Percentiles rank a stretch among this genome's conserved stretches.
Conservation (phyloP, 2,888 invertebrate genomes). For the Spialia ferax region DNA sequence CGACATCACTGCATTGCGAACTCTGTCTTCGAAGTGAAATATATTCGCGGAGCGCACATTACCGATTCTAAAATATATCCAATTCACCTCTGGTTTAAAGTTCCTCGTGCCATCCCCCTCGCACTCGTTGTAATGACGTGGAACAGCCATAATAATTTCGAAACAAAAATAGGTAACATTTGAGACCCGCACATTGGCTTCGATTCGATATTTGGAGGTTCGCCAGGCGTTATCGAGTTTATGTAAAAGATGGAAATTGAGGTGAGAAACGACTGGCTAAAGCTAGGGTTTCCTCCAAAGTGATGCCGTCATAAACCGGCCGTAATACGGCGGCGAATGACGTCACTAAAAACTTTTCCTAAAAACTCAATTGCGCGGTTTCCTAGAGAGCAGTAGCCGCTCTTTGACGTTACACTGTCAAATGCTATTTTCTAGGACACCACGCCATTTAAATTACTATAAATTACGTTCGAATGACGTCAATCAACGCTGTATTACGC, state of each 20-base stretch:
- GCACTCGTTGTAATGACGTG: conserved; percentile 45
- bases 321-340: too few species aligned
- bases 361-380: too few species aligned
- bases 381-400: too few species aligned
- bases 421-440: too few species aligned
- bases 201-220: conserved; percentile 62
- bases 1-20: conserved; percentile 47
- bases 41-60: conserved; percentile 29
- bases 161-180: conserved; percentile 54
- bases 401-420: too few species aligned
- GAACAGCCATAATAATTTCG: conserved; percentile 51
- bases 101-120: conserved; percentile 43
- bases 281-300: too few species aligned
- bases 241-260: conserved; percentile 76
- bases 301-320: too few species aligned
- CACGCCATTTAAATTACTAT: too few species aligned
- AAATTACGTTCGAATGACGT: too few species aligned
- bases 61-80: conserved; percentile 36
- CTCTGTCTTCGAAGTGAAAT: conserved; percentile 43
- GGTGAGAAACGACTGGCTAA: conserved; percentile 64
- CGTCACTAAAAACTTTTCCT: too few species aligned
- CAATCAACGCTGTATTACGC: too few species aligned
- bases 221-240: conserved; percentile 77
- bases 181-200: conserved; percentile 49
- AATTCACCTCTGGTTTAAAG: conserved; percentile 41